Base-by-base conservation (phyloP, 2,888 invertebrate genomes). In the Tholera decimalis region DNA sequence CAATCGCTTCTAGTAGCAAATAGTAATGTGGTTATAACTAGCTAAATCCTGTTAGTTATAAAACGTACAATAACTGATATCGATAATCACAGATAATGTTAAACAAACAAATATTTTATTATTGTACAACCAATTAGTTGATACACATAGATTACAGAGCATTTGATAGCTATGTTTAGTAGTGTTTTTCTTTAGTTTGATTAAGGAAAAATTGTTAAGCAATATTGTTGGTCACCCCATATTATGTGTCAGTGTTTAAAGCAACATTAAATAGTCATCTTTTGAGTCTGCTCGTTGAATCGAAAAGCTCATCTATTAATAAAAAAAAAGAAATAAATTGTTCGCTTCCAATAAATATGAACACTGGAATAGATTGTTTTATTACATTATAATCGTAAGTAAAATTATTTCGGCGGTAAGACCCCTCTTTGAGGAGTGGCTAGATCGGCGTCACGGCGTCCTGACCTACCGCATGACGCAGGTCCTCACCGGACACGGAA, bases 41-140 rank as follows among this genome's bases (percentile, higher is more conserved):
- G 35, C 20, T 24, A 20, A 71, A 57, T 71, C 41, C 20, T 50
- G 39, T 54, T 54, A 39, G 11, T n/a, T n/a, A n/a, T n/a, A n/a
- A 0, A 26, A 41, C 8, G 2, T 51, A 41, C n/a, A 24, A 39
- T 39, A 22, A 47, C 20, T 39, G 28, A 55, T 58, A 8, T 7
- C 9, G 1, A n/a, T 56, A 58, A 49, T 39, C 18, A 35, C 28
- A 26, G 78, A 59, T 58, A 64, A 26, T 30, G 3, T 43, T 22
- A 8, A 53, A 41, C 33, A 63, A 63, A 58, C 26, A 58, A 46
- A 15, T 59, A 28, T 39, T 11, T 2, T 28, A 28, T 33, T 51
- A 44, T 51, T 44, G 18, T 39, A 18, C 13, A 4, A 33, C 28
- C 26, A 41, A n/a, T 1, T 37, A 15, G 3, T 39, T 26, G 15